Evolutionary conservation across 2,113 vertebrate species (phyloP).

Genomic region (Dromas ardeola): DNA sequence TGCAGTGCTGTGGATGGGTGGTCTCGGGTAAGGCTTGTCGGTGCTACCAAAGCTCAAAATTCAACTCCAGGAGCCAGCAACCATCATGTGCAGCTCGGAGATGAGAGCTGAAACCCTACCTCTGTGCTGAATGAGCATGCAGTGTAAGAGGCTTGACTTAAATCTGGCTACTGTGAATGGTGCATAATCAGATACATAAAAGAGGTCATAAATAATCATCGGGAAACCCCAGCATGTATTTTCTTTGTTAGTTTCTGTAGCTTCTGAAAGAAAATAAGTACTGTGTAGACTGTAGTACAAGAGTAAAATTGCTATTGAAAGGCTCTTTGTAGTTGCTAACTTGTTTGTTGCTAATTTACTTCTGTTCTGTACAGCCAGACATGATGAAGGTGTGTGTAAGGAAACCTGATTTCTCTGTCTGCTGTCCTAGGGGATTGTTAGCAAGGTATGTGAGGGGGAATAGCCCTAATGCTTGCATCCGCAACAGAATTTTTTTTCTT

Average conservation of each 20-base stretch:
- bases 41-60: not conserved
- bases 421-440: not conserved
- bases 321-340: not conserved
- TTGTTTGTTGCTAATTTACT: not conserved
- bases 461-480: not conserved
- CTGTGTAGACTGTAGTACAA: not conserved
- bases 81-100: fast-evolving
- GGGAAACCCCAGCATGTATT: not conserved
- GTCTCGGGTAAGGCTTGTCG: not conserved
- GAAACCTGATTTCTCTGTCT: not conserved
- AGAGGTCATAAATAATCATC: not conserved
- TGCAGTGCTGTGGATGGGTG: fast-evolving
- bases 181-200: not conserved
- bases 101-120: not conserved
- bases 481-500: not conserved
- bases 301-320: not conserved
- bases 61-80: not conserved
- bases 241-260: not conserved
- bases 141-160: fast-evolving
- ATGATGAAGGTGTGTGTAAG: not conserved
- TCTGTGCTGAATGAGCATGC: not conserved
- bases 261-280: not conserved
- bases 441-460: not conserved
- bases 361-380: fast-evolving
- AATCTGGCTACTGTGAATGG: not conserved